Percentiles rank a stretch among this genome's conserved stretches.
Conservation (phyloP, 2,888 invertebrate genomes). For the Drosophila helvetica region DNA sequence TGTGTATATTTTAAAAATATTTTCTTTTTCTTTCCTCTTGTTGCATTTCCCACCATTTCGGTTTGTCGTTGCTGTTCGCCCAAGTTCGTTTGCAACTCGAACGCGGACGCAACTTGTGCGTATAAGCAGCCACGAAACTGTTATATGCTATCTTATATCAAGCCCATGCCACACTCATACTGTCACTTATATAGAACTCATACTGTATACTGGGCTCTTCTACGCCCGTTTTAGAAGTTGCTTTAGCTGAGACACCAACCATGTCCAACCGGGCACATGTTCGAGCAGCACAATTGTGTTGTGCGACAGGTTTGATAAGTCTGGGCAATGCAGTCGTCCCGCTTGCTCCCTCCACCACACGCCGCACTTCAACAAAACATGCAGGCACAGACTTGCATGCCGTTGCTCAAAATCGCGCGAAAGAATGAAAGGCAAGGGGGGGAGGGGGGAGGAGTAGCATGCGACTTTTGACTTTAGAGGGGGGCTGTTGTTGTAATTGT, state of each 20-base stretch:
- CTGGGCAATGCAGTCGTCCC: slow-evolving; percentile 9
- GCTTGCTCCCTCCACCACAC: too few species aligned
- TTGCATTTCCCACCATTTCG: background rate
- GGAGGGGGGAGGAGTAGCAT: slow-evolving; percentile 10
- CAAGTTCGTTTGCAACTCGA: slow-evolving; percentile 30
- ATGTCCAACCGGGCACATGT: slow-evolving; percentile 10
- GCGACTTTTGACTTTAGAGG: slow-evolving; percentile 68
- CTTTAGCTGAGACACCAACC: slow-evolving; percentile 46
- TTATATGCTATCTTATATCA: slow-evolving; percentile 52
- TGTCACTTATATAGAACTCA: slow-evolving; percentile 15
- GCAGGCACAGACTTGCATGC: slow-evolving; percentile 11
- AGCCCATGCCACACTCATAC: slow-evolving; percentile 1
- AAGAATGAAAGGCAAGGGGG: background rate
- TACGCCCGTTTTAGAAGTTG: slow-evolving; percentile 36
- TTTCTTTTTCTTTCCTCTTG: slow-evolving; percentile 4
- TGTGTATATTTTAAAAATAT: background rate
- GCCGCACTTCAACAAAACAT: too few species aligned
- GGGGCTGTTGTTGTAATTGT: slow-evolving; percentile 9
- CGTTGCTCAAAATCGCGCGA: slow-evolving; percentile 35
- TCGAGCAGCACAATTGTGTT: background rate
- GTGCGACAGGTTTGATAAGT: slow-evolving; percentile 20
- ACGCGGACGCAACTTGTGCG: slow-evolving; percentile 11
- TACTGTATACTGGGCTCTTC: background rate
- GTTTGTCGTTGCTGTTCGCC: background rate
- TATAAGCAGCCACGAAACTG: slow-evolving; percentile 45